Evolutionary conservation across 2,797 vertebrate species (phyloP), one percentile per base, ranked within the genome.

Genomic region (Podarcis siculus): DNA sequence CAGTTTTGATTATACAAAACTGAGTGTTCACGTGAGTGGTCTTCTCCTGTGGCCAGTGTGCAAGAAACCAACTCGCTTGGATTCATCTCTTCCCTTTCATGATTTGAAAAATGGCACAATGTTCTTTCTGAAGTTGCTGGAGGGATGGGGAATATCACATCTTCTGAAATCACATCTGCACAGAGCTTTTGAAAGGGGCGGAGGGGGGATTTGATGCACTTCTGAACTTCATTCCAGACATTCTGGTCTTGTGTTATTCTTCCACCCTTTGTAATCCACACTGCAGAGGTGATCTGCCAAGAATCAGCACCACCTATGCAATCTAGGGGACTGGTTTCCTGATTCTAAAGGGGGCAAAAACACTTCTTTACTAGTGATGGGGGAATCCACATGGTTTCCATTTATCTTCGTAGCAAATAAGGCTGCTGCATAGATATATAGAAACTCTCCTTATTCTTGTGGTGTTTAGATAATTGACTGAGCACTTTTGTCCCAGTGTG

Each of bases 251-350:
- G 45, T 19, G 27, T 73, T 55, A 55, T 49, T 58, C 49, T 27
- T 73, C 69, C 45, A 42, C 67, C 32, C 67, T 83, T 83, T 71
- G n/a, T 71, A 83, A n/a, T 71, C 10, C 21, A 73, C 32, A 84
- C 69, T 84, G 13, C n/a, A 72, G 32, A 71, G 2, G 49, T 37
- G 49, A 37, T 27, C 82, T 83, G 82, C 27, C 5, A 71, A 83
- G 39, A 23, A 83, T 83, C 82, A 83, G 30, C 67, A 83, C 82
- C 82, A 83, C 66, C 67, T 83, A 83, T 49, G n/a, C 19, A 49
- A 4, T n/a, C 19, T 71, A 42, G 19, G 30, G 49, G 30, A 49
- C 21, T 10, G 19, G 30, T 35, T 45, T 83, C 30, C 82, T 83
- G 42, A 71, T 83, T 72, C 15, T 23, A 83, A 83, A 49, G 30